A percentile compares a stretch with the other conserved stretches of the same genome.
phyloP scores from a whole-genome alignment of 2,797 vertebrate genomes.

The Arnoldichthys spilopterus region DNA sequence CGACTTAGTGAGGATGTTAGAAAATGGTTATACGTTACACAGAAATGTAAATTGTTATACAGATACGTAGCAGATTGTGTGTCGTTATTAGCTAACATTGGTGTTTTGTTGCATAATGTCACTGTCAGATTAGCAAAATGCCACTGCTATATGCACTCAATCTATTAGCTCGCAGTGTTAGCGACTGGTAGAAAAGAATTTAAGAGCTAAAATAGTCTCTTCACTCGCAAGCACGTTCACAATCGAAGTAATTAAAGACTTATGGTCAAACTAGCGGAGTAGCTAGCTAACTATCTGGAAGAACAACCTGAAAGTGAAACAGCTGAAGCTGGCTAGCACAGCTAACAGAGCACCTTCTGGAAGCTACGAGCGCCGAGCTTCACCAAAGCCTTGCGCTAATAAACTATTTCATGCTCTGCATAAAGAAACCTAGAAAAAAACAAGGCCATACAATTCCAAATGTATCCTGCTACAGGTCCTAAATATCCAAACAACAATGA shows the following conservation, averaged over 20 bases:
- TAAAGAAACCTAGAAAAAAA: neutral
- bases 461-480: no score
- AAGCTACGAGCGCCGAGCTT: neutral
- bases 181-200: neutral
- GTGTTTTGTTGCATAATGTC: no score
- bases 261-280: neutral
- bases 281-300: neutral
- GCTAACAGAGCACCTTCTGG: constrained; percentile 1
- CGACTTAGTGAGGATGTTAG: no score
- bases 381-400: neutral
- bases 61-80: no score
- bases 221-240: neutral
- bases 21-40: no score
- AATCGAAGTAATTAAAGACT: neutral
- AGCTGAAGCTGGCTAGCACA: neutral
- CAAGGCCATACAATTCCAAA: no score
- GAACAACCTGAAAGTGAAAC: neutral
- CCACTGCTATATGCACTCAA: neutral
- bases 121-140: neutral
- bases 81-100: no score
- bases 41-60: no score
- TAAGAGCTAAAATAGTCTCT: neutral
- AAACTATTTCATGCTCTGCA: neutral
- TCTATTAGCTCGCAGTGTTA: neutral
- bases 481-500: no score